These are phyloP conservation scores for Todiramphus saurophagus DNA, from an alignment of 2,113 vertebrate species.

Conservation along the genomic window DNA sequence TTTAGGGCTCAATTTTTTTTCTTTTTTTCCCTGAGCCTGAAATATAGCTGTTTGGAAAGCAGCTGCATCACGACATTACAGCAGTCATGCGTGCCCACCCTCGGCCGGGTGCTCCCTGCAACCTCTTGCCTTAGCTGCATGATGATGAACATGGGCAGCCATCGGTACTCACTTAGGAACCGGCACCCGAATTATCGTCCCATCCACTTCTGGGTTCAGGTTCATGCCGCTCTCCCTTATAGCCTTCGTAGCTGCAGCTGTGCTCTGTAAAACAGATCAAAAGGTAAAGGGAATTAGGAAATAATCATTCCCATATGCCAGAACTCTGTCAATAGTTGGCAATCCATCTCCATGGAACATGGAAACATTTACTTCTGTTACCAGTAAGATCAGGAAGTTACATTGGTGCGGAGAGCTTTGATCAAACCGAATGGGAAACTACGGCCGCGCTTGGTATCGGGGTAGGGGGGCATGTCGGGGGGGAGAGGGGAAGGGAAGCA, in stretches of 20 bases:
- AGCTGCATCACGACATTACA: not conserved
- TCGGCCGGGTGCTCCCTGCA: not conserved
- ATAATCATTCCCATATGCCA: conserved; percentile 87
- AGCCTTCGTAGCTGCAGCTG: conserved; percentile 85
- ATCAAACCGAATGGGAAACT: conserved; percentile 81
- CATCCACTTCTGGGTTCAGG: conserved; percentile 95
- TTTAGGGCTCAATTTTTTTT: not conserved
- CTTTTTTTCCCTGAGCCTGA: not conserved
- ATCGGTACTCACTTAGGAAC: conserved; percentile 88
- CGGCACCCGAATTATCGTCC: conserved; percentile 89
- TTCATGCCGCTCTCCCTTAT: conserved; percentile 95
- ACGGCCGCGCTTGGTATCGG: conserved; percentile 53
- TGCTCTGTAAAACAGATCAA: conserved; percentile 86
- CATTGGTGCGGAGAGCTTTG: conserved; percentile 81
- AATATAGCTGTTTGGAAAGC: not conserved
- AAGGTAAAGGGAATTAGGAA: conserved; percentile 82
- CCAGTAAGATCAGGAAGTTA: conserved; percentile 82
- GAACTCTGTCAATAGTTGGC: conserved; percentile 78
- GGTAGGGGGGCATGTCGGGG: conserved; percentile 43
- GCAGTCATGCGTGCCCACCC: not conserved
- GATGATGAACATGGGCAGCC: not conserved
- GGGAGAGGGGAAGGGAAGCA: conserved; percentile 62
- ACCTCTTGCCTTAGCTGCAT: fast-evolving
- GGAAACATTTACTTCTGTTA: conserved; percentile 86
- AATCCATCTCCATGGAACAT: conserved; percentile 84